phyloP scores from a whole-genome alignment of 2,888 invertebrate genomes.

The Acanthacorydalis orientalis region DNA sequence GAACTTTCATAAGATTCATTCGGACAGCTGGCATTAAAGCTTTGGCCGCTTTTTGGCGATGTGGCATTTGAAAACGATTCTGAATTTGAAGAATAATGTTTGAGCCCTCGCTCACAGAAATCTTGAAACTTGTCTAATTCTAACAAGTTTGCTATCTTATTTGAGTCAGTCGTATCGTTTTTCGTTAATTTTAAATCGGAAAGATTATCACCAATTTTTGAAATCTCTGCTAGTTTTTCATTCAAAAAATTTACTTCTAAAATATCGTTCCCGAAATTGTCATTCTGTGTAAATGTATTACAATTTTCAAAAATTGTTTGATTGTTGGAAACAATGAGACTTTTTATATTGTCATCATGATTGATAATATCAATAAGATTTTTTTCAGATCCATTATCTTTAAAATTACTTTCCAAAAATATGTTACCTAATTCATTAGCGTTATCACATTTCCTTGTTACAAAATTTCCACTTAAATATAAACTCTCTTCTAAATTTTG shows the following conservation, averaged over 20 bases:
- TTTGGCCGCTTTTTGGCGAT: constrained; percentile 24
- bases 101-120: constrained; percentile 13
- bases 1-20: constrained; percentile 31
- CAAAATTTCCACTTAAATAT: too few species aligned
- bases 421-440: neutral
- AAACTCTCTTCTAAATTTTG: constrained; percentile 1
- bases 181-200: too few species aligned
- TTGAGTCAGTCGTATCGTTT: neutral
- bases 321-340: neutral
- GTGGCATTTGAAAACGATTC: constrained; percentile 21
- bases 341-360: neutral
- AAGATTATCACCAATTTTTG: neutral
- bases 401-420: neutral
- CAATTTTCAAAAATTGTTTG: too few species aligned
- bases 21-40: constrained; percentile 18
- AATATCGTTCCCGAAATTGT: neutral
- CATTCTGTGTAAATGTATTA: neutral
- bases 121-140: constrained; percentile 15
- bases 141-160: constrained; percentile 7
- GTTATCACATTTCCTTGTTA: too few species aligned
- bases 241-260: neutral
- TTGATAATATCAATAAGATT: neutral
- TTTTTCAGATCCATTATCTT: neutral
- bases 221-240: neutral
- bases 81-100: constrained; percentile 17